Percentiles rank a stretch among this genome's conserved stretches.
These are phyloP conservation scores for Xestia ashworthii DNA, from an alignment of 2,888 invertebrate genomes.

Conservation along the genomic window DNA sequence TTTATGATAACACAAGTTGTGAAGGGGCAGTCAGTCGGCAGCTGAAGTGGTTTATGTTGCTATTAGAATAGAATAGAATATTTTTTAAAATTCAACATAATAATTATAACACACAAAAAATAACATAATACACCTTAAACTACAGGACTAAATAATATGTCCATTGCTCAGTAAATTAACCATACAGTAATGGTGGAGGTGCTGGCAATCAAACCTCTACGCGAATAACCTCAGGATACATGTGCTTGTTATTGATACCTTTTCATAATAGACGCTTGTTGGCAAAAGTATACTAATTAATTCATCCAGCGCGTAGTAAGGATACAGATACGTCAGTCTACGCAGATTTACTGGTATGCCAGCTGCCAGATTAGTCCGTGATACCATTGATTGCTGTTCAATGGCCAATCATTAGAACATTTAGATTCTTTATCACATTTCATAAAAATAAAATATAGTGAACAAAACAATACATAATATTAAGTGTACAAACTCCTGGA, in stretches of 20 bases:
- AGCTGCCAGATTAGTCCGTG: not conserved
- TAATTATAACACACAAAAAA: too few species aligned
- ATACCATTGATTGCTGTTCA: not conserved
- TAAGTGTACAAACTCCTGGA: not conserved
- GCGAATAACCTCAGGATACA: too few species aligned
- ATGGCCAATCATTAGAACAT: conserved; percentile 1
- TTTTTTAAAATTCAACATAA: too few species aligned
- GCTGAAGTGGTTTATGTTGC: not conserved
- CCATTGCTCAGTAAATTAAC: too few species aligned
- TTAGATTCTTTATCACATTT: not conserved
- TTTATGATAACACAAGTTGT: not conserved
- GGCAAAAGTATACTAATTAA: not conserved
- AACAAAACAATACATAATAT: conserved; percentile 2
- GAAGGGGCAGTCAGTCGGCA: not conserved
- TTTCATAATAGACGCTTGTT: not conserved
- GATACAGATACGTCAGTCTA: not conserved
- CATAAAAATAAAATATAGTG: conserved; percentile 19
- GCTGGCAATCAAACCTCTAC: too few species aligned
- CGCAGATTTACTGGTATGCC: not conserved
- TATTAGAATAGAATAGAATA: too few species aligned
- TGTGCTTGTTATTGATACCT: not conserved
- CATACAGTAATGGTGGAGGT: too few species aligned
- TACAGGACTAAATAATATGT: too few species aligned
- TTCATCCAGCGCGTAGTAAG: not conserved
- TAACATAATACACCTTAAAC: too few species aligned